These are phyloP conservation scores for Sylvicapra grimmia DNA, from an alignment of 2,113 vertebrate genomes.

Conservation along the genomic window DNA sequence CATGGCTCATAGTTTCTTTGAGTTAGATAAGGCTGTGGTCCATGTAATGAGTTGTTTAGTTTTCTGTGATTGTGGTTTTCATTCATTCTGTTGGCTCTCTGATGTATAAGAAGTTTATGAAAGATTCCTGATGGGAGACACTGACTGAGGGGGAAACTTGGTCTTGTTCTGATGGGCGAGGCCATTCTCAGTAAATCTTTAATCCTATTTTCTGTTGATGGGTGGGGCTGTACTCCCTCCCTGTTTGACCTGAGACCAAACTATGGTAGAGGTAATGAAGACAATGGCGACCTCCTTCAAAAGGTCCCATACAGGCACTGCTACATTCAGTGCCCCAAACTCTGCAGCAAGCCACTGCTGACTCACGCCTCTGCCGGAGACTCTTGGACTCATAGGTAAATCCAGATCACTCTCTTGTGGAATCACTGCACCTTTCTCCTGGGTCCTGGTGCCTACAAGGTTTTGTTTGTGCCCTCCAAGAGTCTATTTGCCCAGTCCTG, in stretches of 20 bases:
- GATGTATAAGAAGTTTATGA: background rate
- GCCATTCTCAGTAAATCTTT: background rate
- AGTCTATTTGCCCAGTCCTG: background rate
- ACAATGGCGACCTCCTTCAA: background rate
- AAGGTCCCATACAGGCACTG: background rate
- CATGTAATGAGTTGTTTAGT: background rate
- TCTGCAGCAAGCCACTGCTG: background rate
- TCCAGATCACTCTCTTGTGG: background rate
- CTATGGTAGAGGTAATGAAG: background rate
- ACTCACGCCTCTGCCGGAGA: rapidly evolving
- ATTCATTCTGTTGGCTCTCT: background rate
- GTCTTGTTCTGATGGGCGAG: background rate
- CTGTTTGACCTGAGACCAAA: background rate
- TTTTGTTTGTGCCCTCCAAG: background rate
- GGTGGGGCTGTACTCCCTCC: background rate
- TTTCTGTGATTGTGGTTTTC: background rate
- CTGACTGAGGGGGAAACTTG: background rate
- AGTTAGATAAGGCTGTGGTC: background rate
- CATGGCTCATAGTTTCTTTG: background rate
- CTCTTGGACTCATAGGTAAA: background rate
- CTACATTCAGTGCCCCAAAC: background rate
- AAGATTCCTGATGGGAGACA: background rate
- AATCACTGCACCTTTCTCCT: background rate
- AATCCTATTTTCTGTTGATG: background rate
- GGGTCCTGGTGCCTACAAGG: background rate